Evolutionary conservation across 2,113 vertebrate species (phyloP).

Genomic region (Thalassarche chlororhynchos): DNA sequence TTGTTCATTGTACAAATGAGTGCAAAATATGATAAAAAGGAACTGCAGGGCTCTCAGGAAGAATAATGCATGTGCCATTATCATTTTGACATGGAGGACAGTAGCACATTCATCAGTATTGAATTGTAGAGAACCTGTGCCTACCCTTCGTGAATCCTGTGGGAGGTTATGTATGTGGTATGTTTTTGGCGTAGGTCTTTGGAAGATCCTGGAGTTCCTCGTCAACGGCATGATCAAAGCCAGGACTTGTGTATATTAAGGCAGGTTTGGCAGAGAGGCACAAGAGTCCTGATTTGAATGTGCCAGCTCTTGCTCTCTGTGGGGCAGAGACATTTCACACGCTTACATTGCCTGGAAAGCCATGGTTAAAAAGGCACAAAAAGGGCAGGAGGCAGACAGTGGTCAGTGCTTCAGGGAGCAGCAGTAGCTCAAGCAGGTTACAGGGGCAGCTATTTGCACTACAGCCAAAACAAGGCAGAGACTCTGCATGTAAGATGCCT

Average conservation of each 20-base stretch:
- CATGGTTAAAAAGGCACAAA: not conserved
- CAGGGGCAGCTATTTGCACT: not conserved
- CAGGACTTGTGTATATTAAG: not conserved
- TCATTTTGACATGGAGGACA: not conserved
- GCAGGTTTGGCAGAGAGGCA: not conserved
- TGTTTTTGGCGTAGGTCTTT: not conserved
- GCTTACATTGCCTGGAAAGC: not conserved
- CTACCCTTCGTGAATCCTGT: not conserved
- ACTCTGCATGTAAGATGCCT: not conserved
- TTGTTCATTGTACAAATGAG: slow-evolving; percentile 42
- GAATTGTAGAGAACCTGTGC: not conserved
- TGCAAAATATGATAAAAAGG: slow-evolving; percentile 34
- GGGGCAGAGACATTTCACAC: not conserved
- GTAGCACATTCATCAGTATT: not conserved
- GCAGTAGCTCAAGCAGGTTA: not conserved
- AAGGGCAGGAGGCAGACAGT: not conserved
- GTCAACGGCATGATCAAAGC: not conserved
- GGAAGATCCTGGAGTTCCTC: not conserved
- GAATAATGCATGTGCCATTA: slow-evolving; percentile 15
- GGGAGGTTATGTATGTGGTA: not conserved
- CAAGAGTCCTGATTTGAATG: not conserved
- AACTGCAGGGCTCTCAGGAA: slow-evolving; percentile 3
- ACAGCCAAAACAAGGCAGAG: not conserved
- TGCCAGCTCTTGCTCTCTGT: not conserved
- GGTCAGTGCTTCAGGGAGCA: not conserved